Evolutionary conservation across 1,140 invertebrate genomes (phyloP), one percentile per base, ranked within the genome.

Genomic region (Drosophila seguyi): DNA sequence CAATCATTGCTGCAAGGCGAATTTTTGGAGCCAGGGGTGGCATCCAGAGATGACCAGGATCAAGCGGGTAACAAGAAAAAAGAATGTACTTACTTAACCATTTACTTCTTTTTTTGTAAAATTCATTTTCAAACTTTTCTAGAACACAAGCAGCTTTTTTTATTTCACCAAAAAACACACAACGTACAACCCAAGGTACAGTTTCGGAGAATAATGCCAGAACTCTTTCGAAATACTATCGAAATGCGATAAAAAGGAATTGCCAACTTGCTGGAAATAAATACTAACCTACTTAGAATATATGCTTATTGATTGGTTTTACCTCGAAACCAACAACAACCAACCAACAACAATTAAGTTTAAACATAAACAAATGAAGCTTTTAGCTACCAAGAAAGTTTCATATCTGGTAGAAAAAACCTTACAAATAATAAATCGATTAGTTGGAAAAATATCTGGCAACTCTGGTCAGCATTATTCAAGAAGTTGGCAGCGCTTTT

Each of bases 1-100:
- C 85, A 88, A 88, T 88, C 81, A 88, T 90, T 88, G 85, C 85
- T 85, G 69, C 85, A 84, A 84, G 85, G 74, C 81, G 85, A 88
- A 88, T 88, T 88, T 88, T 88, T 66, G 74, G 67, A 83, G 61
- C 66, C 63, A 79, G 79, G 48, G 48, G 48, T 52, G 48, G 48
- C 48, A 16, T 38, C 67, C 79, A 79, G 81, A 78, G 68, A 72
- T 72, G 66, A n/a, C 61, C 16, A 25, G 18, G 34, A 41, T 48
- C 11, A 11, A 31, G 16, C 1, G 25, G 61, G 25, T 4, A 6
- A 16, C n/a, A n/a, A 4, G 4, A 0, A 3, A 6, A 42, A 20
- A 2, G 4, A 16, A 10, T 5, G 16, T 38, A 25, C 52, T 55
- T n/a, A 55, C 34, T 55, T n/a, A 55, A 20, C 48, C 18, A 31